Conservation (phyloP, 2,888 invertebrate species). For the Aphodius sticticus region DNA sequence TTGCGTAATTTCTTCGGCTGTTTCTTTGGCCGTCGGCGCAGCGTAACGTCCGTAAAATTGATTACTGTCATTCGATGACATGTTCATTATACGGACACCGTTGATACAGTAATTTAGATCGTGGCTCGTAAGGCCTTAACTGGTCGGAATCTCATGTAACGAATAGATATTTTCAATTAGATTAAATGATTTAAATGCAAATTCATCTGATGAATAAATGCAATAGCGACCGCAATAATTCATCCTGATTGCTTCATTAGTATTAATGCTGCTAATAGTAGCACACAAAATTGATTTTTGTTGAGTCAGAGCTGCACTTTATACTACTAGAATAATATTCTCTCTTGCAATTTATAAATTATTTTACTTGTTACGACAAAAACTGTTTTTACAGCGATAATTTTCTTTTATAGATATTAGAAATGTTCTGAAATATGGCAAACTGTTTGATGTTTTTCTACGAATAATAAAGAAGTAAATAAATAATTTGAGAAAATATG, state of each 20-base stretch:
- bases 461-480: too few relatives aligned
- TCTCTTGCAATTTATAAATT: too few relatives aligned
- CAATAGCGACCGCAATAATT: constrained; percentile 4
- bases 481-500: too few relatives aligned
- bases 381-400: too few relatives aligned
- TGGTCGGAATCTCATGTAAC: neutral
- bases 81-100: neutral
- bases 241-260: neutral
- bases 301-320: neutral
- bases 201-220: neutral
- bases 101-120: neutral
- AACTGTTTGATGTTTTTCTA: too few relatives aligned
- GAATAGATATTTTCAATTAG: neutral
- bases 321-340: too few relatives aligned
- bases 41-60: neutral
- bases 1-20: constrained; percentile 4
- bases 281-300: neutral
- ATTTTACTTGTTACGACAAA: too few relatives aligned
- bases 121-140: neutral
- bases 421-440: too few relatives aligned
- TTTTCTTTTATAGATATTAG: too few relatives aligned
- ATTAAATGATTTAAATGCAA: constrained; percentile 4
- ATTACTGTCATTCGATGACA: neutral
- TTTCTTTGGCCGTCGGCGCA: neutral
- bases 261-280: neutral